Base-by-base conservation (phyloP, 1,140 invertebrate genomes). In the Antheraea pernyi region DNA sequence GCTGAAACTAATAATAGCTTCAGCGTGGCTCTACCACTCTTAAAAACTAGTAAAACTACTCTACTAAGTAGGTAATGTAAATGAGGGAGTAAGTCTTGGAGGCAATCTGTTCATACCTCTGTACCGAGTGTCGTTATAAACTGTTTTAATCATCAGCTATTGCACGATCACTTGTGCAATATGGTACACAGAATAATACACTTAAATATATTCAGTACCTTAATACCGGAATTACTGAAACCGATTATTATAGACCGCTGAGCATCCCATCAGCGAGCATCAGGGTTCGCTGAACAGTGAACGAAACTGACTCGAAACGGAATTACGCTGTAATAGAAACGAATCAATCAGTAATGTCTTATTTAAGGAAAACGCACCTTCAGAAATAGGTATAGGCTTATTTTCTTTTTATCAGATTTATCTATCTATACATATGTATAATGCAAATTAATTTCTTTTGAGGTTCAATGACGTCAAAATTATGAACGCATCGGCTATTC, bases 201-300 rank as follows among this genome's bases (percentile, higher is more conserved):
- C 11, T 16, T 53, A 53, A 30, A 30, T 30, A 4, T 30, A 53
- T 53, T 53, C 46, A 37, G 61, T 37, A 13, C 61, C 37, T 37
- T 37, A 62, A 37, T 22, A 30, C 61, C 9, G 61, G 61, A 63
- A 63, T 63, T 63, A 63, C 61, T n/a, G 61, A 63, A 37, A 63
- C 22, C 61, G 61, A 63, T 63, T 63, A 63, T 63, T 30, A 63
- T 37, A 63, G 19, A 9, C 61, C 30, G 30, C 61, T 63, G 61
- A 63, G 13, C 61, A 37, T 63, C 61, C 61, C 61, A 63, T 63
- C 61, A 63, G 61, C 30, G 22, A 19, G 30, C 30, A 63, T 63
- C 61, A 37, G 13, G 22, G 61, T 63, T 36, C 61, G 30, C 19
- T 63, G 61, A 63, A 36, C 61, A 63, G 18, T 60, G 59, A 60